Percentiles rank a stretch among this genome's conserved stretches.
phyloP scores from a whole-genome alignment of 2,113 vertebrate genomes.

The Corythornis madagascariensis region DNA sequence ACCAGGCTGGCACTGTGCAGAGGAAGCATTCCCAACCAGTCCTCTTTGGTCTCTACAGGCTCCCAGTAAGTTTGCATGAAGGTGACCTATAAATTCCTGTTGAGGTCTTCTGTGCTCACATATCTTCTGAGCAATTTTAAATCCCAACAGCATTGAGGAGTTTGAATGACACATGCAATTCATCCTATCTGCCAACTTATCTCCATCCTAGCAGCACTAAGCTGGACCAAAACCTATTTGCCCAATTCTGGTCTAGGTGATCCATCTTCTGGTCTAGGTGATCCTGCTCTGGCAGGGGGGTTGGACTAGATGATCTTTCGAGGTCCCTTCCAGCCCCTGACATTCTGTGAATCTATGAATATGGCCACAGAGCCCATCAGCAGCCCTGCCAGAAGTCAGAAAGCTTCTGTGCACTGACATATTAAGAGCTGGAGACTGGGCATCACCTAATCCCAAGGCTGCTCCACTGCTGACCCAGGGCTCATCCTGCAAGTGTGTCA shows the following conservation, averaged over 20 bases:
- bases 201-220: not conserved
- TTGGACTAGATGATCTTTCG: no score
- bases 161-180: accelerated
- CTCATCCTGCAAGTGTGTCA: accelerated
- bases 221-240: not conserved
- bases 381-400: not conserved
- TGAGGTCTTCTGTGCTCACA: not conserved
- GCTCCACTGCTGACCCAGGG: not conserved
- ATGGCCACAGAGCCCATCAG: not conserved
- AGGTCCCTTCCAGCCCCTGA: no score
- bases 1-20: accelerated
- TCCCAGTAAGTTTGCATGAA: not conserved
- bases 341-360: no score
- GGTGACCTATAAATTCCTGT: not conserved
- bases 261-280: no score
- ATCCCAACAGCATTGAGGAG: accelerated
- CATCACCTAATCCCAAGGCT: not conserved
- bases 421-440: not conserved
- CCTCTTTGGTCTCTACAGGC: not conserved
- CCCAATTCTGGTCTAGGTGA: not conserved
- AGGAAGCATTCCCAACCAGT: not conserved
- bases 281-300: no score
- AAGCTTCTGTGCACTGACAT: not conserved
- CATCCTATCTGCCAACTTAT: not conserved
- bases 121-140: not conserved